Base-by-base conservation (phyloP, 2,113 vertebrate genomes). In the Genyomyrus donnyi region DNA sequence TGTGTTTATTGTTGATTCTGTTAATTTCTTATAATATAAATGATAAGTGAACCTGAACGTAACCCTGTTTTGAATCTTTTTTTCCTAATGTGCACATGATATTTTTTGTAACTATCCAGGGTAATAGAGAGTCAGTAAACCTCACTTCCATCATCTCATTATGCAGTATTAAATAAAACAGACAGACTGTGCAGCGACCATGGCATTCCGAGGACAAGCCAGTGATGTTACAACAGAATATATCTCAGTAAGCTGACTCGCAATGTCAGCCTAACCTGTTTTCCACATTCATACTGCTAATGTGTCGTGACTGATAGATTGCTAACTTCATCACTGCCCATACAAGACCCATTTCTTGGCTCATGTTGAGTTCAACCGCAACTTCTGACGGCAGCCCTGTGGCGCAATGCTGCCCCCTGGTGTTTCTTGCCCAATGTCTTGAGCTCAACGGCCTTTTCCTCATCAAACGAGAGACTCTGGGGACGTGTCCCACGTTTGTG, bases 341-440 rank as follows among this genome's bases (percentile, higher is more conserved):
- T 8, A 85, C 83, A 85, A 90, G 92, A 89, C 88, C 85, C 89
- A 87, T 88, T 89, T 93, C 91, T 90, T 85, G 91, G 56, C 91
- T 83, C 92, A 86, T 50, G 88, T 90, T 90, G 92, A 90, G 53
- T 56, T 85, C 58, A 3, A 27, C 45, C 80, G 17, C 56, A 42
- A 8, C 85, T 27, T 89, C 46, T 52, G 66, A 49, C 0, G 48
- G 17, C 88, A 21, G 24, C 93, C 93, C 66, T 88, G 91, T 90
- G 94, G 89, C 91, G 90, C 94, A 95, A 94, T 95, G 93, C 94
- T 96, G 94, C 95, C 95, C 95, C 92, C 95, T 92, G 95, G 93
- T 95, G 95, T 92, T 70, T 91, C 89, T 90, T 46, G 90, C 46
- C 62, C 35, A 45, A 42, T 66, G 24, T 80, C 90, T 87, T 56